A percentile compares a stretch with the other conserved stretches of the same genome.
phyloP scores from a whole-genome alignment of 1,140 invertebrate genomes.

The Theocolax elegans region DNA sequence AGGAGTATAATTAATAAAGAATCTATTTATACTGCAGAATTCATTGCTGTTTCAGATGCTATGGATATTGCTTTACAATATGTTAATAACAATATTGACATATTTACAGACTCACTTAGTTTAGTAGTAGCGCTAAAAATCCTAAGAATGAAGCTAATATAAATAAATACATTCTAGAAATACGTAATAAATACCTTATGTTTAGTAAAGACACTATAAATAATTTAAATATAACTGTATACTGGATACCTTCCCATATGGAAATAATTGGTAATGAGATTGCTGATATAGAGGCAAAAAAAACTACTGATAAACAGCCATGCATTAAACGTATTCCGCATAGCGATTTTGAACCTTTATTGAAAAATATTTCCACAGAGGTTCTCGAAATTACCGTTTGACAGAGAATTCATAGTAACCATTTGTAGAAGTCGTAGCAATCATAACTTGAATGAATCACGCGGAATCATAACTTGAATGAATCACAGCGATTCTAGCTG shows the following conservation, averaged over 20 bases:
- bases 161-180: background rate
- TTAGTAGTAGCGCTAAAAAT: background rate
- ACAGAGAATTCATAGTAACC: background rate
- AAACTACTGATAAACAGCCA: background rate
- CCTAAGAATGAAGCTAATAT: background rate
- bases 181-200: background rate
- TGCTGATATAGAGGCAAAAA: background rate
- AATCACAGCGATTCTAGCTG: background rate
- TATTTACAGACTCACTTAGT: background rate
- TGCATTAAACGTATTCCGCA: background rate
- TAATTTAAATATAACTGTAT: background rate
- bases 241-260: too few species aligned
- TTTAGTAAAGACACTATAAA: background rate
- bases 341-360: background rate
- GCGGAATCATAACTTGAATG: too few species aligned
- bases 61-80: background rate
- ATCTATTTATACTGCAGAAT: background rate
- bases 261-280: background rate
- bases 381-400: background rate
- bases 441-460: too few species aligned
- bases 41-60: background rate
- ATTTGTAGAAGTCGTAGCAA: background rate
- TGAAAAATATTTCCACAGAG: background rate
- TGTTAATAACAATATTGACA: background rate
- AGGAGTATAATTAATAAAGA: background rate